These are phyloP conservation scores for Latrodectus hesperus DNA, from an alignment of 2,888 invertebrate genomes.

Conservation along the genomic window DNA sequence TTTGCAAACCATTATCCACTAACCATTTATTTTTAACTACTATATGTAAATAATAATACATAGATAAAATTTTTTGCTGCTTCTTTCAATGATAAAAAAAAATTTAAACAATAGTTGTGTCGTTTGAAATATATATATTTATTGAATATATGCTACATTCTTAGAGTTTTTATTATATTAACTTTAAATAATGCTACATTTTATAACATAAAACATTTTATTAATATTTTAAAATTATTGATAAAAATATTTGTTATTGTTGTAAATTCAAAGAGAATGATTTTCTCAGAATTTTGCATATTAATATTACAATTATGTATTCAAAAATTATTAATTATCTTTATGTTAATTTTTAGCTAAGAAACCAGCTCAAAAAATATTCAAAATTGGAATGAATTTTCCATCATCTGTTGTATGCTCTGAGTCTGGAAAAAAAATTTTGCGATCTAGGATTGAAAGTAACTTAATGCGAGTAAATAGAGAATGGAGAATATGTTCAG, in stretches of 20 bases:
- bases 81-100: too few species aligned
- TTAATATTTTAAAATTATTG: background rate
- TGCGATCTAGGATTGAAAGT: slow-evolving; percentile 89
- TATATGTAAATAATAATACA: too few species aligned
- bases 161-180: too few species aligned
- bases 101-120: too few species aligned
- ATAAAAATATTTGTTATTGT: background rate
- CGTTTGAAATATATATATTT: too few species aligned
- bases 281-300: background rate
- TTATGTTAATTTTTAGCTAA: slow-evolving; percentile 79
- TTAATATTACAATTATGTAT: background rate
- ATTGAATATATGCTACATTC: too few species aligned
- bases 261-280: too few species aligned
- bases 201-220: slow-evolving; percentile 32
- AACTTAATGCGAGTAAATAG: slow-evolving; percentile 93
- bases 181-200: too few species aligned
- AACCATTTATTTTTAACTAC: too few species aligned
- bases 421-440: slow-evolving; percentile 93
- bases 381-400: slow-evolving; percentile 94
- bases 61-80: too few species aligned
- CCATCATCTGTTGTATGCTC: slow-evolving; percentile 97
- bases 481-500: slow-evolving; percentile 97
- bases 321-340: background rate
- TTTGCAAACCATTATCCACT: too few species aligned
- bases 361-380: slow-evolving; percentile 93